phyloP scores from a whole-genome alignment of 2,113 vertebrate species.

The Sphaerodactylus townsendi region DNA sequence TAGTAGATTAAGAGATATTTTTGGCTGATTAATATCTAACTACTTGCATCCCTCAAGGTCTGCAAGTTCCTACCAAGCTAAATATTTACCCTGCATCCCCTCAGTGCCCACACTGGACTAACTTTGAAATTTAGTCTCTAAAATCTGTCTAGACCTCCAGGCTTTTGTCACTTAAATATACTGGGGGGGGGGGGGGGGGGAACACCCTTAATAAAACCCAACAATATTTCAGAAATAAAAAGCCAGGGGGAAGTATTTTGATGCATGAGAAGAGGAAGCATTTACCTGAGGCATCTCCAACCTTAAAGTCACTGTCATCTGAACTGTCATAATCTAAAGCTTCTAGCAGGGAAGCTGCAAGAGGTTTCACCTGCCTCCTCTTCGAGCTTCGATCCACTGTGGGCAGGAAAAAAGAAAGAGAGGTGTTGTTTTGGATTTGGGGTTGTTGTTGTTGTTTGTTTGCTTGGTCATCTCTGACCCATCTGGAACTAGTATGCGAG shows the following conservation, averaged over 20 bases:
- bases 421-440: not conserved
- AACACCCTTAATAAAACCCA: not conserved
- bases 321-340: constrained; percentile 99
- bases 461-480: too few species aligned
- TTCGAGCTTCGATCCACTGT: constrained; percentile 96
- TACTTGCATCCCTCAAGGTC: not conserved
- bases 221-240: not conserved
- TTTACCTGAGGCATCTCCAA: constrained; percentile 97
- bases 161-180: not conserved
- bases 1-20: not conserved
- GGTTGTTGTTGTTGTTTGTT: too few species aligned
- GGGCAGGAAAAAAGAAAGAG: constrained; percentile 41
- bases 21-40: not conserved
- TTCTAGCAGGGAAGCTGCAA: constrained; percentile 95
- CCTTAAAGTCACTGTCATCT: constrained; percentile 99
- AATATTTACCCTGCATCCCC: not conserved
- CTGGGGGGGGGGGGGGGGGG: not conserved
- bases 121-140: not conserved
- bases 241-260: not conserved
- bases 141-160: not conserved
- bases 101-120: not conserved
- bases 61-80: not conserved
- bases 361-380: constrained; percentile 96
- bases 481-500: too few species aligned
- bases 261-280: constrained; percentile 33